Base-by-base conservation (phyloP, 2,888 invertebrate genomes). In the Mythimna pallens region DNA sequence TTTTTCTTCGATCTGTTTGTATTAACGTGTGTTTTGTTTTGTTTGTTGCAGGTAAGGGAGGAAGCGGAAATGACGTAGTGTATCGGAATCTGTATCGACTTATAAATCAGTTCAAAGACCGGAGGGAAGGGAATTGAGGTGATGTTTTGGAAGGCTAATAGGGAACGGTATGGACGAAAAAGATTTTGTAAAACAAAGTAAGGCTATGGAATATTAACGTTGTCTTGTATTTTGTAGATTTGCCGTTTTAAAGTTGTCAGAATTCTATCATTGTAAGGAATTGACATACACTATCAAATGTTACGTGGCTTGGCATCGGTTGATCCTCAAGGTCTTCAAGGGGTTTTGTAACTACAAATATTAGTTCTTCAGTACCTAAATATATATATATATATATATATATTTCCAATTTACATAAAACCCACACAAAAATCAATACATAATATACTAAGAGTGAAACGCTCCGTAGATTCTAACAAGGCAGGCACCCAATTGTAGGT, bases 1-100 rank as follows among this genome's bases (percentile, higher is more conserved):
- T 89, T 89, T 87, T 82, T 86, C 82, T 87, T 81, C 76, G 86
- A 88, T 87, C 83, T 88, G 84, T 91, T 90, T 89, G 87, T 90
- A 90, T 91, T 92, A 87, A 93, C 86, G 84, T 88, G 70, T 88
- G 68, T 89, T 89, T 92, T 92, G 89, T 92, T 90, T 93, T 92
- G 92, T 90, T 93, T 92, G 93, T 94, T 94, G 73, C 94, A 94
- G 94, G 94, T 94, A 94, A 86, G 88, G 83, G 83, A 84, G 86
- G 86, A 81, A 87, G 85, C 83, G 89, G 89, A 90, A 86, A 86
- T 83, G 80, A 82, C 78, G 82, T 80, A 70, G 76, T 65, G 73
- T 79, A 81, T 82, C 73, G 73, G 69, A 73, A 63, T 83, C 73
- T 80, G 80, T 77, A 86, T 84, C 80, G 77, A 81, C 83, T 84